Base-by-base conservation (phyloP, 2,797 vertebrate genomes). In the Eleutherodactylus coqui region DNA sequence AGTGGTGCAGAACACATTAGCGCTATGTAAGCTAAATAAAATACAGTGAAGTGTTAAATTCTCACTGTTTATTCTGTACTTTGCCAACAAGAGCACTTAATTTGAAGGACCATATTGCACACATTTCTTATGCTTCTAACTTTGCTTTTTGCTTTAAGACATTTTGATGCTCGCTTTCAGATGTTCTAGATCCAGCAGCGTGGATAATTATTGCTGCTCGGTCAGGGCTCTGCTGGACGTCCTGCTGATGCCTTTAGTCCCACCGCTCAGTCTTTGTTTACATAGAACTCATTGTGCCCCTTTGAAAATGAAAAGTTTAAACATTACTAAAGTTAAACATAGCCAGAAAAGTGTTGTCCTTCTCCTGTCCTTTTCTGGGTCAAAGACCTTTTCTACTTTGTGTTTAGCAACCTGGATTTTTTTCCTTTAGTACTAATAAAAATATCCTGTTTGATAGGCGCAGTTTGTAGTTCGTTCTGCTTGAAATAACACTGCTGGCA, bases 191-290 rank as follows among this genome's bases (percentile, higher is more conserved):
- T 79, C 82, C 86, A 87, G 82, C 86, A 89, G 91, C 84, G 88
- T 81, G 88, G 90, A 93, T 91, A 91, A 93, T 93, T 92, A 91
- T 90, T 89, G 84, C 88, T 90, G 82, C 91, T 90, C 91, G 58
- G 83, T 75, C 76, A 86, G 80, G 90, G 91, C 91, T 93, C 91
- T 92, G 92, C 92, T 92, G 89, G 88, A 86, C 36, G 89, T 91
- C 93, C 89, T 89, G 90, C 90, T 76, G 90, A 91, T 88, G 91
- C 89, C 90, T 91, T 90, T 89, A 92, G 90, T 90, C 87, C 89
- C 86, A 90, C 67, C 53, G 85, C 89, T 85, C 88, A 38, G 90
- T 88, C 91, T 92, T 94, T 93, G 90, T 92, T 92, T 92, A 89
- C 53, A 69, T 82, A 60, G 49, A 88, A 89, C 86, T 91, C 89